These are phyloP conservation scores for Tetragnatha montana DNA, from an alignment of 2,888 invertebrate genomes.

Conservation along the genomic window DNA sequence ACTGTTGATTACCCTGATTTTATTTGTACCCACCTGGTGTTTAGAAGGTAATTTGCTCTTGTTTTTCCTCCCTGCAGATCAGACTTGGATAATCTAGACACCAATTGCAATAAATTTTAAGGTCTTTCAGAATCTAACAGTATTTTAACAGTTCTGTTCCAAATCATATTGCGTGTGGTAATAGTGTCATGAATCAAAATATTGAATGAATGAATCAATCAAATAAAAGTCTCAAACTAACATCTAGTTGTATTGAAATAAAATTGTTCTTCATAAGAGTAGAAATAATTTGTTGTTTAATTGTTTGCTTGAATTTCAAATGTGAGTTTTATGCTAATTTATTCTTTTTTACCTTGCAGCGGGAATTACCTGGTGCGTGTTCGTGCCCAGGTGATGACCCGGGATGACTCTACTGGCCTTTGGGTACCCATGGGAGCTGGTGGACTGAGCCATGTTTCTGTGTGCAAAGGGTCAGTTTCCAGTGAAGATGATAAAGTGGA, in stretches of 20 bases:
- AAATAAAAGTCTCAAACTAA: no score
- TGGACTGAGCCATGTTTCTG: slow-evolving; percentile 94
- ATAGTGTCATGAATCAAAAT: no score
- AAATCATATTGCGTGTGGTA: no score
- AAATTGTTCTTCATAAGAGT: not conserved
- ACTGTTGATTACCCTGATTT: no score
- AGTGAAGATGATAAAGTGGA: slow-evolving; percentile 82
- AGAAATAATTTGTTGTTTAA: not conserved
- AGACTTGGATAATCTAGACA: no score
- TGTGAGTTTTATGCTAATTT: not conserved
- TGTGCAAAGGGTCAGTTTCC: slow-evolving; percentile 81
- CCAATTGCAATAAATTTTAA: no score
- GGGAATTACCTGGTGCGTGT: slow-evolving; percentile 78
- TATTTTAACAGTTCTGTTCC: no score
- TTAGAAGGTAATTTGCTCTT: no score
- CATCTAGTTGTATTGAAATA: not conserved
- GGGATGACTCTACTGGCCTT: slow-evolving; percentile 97
- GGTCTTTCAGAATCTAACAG: no score
- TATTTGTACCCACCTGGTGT: no score
- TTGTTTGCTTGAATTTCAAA: not conserved
- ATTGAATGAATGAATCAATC: not conserved
- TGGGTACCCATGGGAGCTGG: slow-evolving; percentile 96
- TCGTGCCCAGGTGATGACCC: slow-evolving; percentile 98
- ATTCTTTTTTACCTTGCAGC: slow-evolving; percentile 42
- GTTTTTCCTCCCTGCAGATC: no score